Conservation (phyloP, 1,140 invertebrate species). For the Papilio machaon region DNA sequence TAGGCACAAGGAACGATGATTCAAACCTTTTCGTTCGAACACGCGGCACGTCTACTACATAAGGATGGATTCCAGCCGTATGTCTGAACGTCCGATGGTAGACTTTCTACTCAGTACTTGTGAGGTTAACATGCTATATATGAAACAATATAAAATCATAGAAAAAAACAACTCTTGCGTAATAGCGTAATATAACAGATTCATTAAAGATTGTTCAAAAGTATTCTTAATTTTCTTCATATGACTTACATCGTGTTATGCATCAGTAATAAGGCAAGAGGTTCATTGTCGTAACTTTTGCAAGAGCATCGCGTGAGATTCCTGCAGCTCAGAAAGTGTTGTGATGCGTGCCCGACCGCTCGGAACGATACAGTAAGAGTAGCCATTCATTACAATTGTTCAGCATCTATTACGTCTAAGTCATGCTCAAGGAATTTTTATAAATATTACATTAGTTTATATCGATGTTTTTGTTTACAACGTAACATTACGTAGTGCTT, state of each 20-base stretch:
- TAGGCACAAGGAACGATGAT: too few relatives aligned
- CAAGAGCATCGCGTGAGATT: conserved; percentile 51
- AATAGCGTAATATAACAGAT: too few relatives aligned
- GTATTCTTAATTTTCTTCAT: background rate
- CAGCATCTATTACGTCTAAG: conserved; percentile 16
- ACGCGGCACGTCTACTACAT: too few relatives aligned
- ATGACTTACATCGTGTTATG: conserved; percentile 13
- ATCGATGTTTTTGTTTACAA: conserved; percentile 23
- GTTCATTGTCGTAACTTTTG: conserved; percentile 60
- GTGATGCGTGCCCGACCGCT: conserved; percentile 45
- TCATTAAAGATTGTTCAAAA: background rate
- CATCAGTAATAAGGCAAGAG: conserved; percentile 36
- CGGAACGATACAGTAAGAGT: conserved; percentile 55
- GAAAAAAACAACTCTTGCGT: too few relatives aligned
- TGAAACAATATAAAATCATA: too few relatives aligned
- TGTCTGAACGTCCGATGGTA: too few relatives aligned
- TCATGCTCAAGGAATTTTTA: conserved; percentile 7
- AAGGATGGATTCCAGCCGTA: too few relatives aligned
- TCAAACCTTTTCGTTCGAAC: too few relatives aligned
- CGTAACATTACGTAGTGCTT: conserved; percentile 7
- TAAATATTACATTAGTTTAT: conserved; percentile 30
- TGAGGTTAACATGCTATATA: too few relatives aligned
- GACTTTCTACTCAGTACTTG: too few relatives aligned
- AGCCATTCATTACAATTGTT: conserved; percentile 19
- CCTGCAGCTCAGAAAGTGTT: conserved; percentile 57